phyloP scores from a whole-genome alignment of 1,140 invertebrate genomes.

The Conus betulinus region DNA sequence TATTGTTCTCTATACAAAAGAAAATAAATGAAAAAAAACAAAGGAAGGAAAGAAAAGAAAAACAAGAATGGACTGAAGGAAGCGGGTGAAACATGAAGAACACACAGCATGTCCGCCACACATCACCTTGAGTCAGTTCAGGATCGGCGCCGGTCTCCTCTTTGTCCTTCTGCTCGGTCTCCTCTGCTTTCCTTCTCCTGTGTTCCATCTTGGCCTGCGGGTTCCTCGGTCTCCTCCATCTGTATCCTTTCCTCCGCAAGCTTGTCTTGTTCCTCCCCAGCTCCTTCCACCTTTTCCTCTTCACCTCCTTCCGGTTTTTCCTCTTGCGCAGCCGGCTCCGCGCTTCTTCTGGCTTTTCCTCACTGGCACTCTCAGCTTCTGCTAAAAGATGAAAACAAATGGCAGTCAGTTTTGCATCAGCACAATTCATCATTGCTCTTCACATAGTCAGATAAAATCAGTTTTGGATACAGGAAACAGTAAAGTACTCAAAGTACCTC shows the following conservation, averaged over 20 bases:
- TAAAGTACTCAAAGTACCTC: too few relatives aligned
- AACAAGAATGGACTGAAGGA: too few relatives aligned
- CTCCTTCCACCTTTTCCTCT: conserved; percentile 28
- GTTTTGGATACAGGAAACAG: too few relatives aligned
- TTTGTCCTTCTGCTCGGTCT: background rate
- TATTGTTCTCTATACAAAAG: too few relatives aligned
- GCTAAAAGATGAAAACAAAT: background rate
- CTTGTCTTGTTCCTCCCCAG: background rate
- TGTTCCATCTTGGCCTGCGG: conserved; percentile 13
- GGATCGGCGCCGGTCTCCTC: conserved; percentile 21
- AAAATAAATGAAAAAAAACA: too few relatives aligned
- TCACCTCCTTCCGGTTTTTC: conserved; percentile 35
- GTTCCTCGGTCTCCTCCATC: conserved; percentile 21
- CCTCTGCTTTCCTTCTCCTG: background rate
- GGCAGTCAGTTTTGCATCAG: too few relatives aligned
- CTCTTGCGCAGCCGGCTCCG: background rate
- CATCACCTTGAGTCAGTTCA: background rate
- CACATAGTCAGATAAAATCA: too few relatives aligned
- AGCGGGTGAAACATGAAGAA: too few relatives aligned
- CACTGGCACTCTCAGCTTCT: background rate
- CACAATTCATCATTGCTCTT: too few relatives aligned
- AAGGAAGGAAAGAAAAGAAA: too few relatives aligned
- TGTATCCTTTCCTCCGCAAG: conserved; percentile 1
- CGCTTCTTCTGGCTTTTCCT: conserved; percentile 18
- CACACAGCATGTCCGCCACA: too few relatives aligned